Base-by-base conservation (phyloP, 2,113 vertebrate species). In the Gallinago paraguaiae region DNA sequence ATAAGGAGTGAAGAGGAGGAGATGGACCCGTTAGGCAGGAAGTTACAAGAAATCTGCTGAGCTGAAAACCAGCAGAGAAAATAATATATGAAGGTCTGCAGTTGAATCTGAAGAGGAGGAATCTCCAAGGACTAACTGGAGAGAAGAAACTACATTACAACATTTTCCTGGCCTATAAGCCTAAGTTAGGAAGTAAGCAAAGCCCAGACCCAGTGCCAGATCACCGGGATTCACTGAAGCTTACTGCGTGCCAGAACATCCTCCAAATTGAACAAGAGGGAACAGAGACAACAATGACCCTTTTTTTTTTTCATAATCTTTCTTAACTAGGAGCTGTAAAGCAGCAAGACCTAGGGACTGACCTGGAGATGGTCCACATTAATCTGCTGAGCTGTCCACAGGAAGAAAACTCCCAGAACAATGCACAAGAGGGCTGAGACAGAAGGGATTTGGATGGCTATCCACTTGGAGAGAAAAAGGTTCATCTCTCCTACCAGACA, bases 101-200 rank as follows among this genome's bases (percentile, higher is more conserved):
- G 85, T 96, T 95, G 92, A 95, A 96, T 93, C 79, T 96, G 96
- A 98, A 97, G 78, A 96, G 86, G 31, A 95, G 89, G 95, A 95
- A 88, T 98, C 98, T 97, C 97, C 79, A 95, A 98, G 97, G 98
- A 96, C 92, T 97, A 96, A 95, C 94, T 95, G 95, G 94, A 97
- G 95, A 96, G 97, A 91, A 98, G 95, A 97, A 97, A 97, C 86
- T 88, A 64, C 94, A 98, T 98, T 98, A 98, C 97, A 98, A 97
- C 96, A 98, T 98, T 98, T 98, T 98, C 98, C 98, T 98, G 98
- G 98, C 97, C 97, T 94, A 86, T 82, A 93, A 97, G 90, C 67
- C 86, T 67, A 78, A 87, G 77, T 90, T 95, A 97, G 97, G 97
- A 98, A 98, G 97, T 95, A 96, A 97, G 97, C 77, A 95, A 97